phyloP scores from a whole-genome alignment of 2,888 invertebrate species.

The Callyntrura guangdongensis region DNA sequence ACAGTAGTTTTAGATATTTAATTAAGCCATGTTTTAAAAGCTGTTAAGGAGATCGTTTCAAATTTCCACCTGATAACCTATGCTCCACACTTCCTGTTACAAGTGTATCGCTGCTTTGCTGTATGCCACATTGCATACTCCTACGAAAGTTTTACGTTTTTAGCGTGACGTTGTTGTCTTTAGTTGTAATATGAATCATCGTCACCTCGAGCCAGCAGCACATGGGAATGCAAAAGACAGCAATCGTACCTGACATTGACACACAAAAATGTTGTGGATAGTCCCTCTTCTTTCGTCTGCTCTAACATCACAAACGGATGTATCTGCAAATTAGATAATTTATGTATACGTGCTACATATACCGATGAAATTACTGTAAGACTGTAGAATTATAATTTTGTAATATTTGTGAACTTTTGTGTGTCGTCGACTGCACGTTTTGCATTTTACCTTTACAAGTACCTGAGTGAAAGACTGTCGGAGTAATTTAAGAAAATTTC shows the following conservation, averaged over 20 bases:
- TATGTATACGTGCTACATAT: not conserved
- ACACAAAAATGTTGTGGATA: slow-evolving; percentile 58
- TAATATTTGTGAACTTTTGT: not conserved
- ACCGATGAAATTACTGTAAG: not conserved
- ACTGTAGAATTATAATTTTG: not conserved
- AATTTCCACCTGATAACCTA: too few species aligned
- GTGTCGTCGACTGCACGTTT: not conserved
- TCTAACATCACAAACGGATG: slow-evolving; percentile 55
- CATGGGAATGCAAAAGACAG: slow-evolving; percentile 21
- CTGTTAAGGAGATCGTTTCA: too few species aligned
- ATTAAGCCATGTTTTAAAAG: too few species aligned
- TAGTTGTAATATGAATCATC: slow-evolving; percentile 28
- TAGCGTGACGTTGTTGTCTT: not conserved
- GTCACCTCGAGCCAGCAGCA: not conserved
- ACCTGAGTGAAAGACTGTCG: slow-evolving; percentile 70
- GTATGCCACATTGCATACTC: not conserved
- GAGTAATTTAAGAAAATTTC: slow-evolving; percentile 6
- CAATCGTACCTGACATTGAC: slow-evolving; percentile 78
- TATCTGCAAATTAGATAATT: not conserved
- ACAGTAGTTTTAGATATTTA: too few species aligned
- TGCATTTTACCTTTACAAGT: slow-evolving; percentile 42
- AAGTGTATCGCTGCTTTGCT: not conserved
- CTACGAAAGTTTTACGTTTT: not conserved
- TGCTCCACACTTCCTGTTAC: too few species aligned
- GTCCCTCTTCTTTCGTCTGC: slow-evolving; percentile 23